A percentile compares a stretch with the other conserved stretches of the same genome.
Evolutionary conservation across 2,797 vertebrate genomes (phyloP).

Genomic region (Sebastes kiyomatsui): DNA sequence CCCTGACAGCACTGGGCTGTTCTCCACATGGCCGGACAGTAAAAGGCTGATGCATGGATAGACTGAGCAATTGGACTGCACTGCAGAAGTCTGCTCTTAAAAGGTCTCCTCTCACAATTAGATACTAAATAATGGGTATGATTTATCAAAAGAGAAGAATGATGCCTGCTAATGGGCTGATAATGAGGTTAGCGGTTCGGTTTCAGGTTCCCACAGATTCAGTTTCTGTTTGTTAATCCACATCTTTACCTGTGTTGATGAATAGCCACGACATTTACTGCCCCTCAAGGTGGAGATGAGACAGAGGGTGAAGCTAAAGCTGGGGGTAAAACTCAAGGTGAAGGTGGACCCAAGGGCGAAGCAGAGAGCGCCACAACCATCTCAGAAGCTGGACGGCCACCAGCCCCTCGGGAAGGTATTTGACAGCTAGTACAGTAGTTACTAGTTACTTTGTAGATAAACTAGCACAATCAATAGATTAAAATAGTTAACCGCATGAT

Average conservation of each 20-base stretch:
- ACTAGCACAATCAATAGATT: background rate
- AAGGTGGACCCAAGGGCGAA: background rate
- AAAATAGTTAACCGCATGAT: no score
- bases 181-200: background rate
- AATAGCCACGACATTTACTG: conserved; percentile 13
- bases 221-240: conserved; percentile 20
- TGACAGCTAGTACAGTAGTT: background rate
- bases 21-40: conserved; percentile 74
- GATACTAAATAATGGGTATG: conserved; percentile 15
- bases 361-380: background rate
- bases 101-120: conserved; percentile 43
- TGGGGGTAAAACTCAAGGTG: background rate
- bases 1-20: conserved; percentile 75
- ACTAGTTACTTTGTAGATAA: background rate
- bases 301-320: background rate
- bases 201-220: conserved; percentile 19
- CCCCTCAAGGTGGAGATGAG: conserved; percentile 22
- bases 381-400: conserved; percentile 14
- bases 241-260: conserved; percentile 17
- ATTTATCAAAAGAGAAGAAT: conserved; percentile 21
- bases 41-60: conserved; percentile 66
- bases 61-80: conserved; percentile 68
- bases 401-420: conserved; percentile 46
- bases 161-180: conserved; percentile 10
- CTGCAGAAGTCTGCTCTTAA: conserved; percentile 57